Percentiles rank a stretch among this genome's conserved stretches.
Conservation (phyloP, 2,113 vertebrate genomes). For the Cephalopterus ornatus region DNA sequence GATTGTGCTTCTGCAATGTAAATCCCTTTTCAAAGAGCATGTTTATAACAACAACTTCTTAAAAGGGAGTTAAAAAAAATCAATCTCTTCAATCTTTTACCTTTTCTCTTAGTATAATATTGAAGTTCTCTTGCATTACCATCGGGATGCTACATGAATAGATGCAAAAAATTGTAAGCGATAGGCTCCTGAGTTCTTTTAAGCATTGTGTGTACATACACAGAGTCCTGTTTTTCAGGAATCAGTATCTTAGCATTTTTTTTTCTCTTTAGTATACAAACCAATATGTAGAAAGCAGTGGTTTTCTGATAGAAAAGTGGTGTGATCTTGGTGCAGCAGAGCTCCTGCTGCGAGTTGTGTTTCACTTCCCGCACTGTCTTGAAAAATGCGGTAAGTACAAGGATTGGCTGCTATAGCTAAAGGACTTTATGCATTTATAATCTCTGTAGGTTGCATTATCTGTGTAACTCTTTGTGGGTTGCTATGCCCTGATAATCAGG, state of each 20-base stretch:
- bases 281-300: background rate
- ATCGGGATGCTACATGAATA: background rate
- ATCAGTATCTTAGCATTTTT: background rate
- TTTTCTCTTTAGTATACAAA: background rate
- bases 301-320: background rate
- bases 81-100: fast-evolving
- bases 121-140: background rate
- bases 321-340: background rate
- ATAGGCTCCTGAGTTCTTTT: background rate
- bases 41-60: background rate
- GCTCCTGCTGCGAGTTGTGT: background rate
- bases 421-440: background rate
- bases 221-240: background rate
- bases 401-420: background rate
- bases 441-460: background rate
- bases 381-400: background rate
- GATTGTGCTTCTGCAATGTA: background rate
- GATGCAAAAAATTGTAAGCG: background rate
- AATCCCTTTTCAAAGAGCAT: background rate
- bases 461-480: background rate
- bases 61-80: background rate
- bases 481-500: background rate
- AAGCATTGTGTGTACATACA: background rate
- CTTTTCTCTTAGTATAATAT: background rate
- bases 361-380: background rate